A percentile compares a stretch with the other conserved stretches of the same genome.
Evolutionary conservation across 2,888 invertebrate species (phyloP).

Genomic region (Zygaena filipendulae): DNA sequence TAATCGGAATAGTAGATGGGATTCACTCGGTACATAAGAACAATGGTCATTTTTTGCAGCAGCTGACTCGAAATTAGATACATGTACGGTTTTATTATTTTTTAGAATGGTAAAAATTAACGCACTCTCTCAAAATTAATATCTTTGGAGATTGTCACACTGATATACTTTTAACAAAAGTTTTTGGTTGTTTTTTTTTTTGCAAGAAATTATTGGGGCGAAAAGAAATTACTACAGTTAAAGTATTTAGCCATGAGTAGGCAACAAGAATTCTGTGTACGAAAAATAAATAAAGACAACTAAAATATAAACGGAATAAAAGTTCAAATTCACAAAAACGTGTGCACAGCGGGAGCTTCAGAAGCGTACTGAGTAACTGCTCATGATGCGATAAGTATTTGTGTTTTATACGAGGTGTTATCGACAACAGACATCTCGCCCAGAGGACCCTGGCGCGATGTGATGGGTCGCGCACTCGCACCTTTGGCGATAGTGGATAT

Average conservation of each 20-base stretch:
- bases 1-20: constrained; percentile 77
- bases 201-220: constrained; percentile 38
- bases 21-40: constrained; percentile 66
- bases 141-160: not conserved
- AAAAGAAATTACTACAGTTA: constrained; percentile 47
- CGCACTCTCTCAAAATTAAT: too few relatives aligned
- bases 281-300: constrained; percentile 16
- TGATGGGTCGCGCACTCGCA: constrained; percentile 38
- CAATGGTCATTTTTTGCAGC: constrained; percentile 62
- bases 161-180: too few relatives aligned
- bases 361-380: constrained; percentile 27
- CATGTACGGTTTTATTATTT: constrained; percentile 55
- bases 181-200: too few relatives aligned
- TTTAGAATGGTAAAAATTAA: constrained; percentile 42
- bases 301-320: constrained; percentile 5
- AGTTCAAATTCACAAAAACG: constrained; percentile 15
- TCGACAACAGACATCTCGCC: constrained; percentile 36
- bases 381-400: constrained; percentile 15
- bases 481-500: constrained; percentile 42
- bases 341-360: constrained; percentile 20
- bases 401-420: constrained; percentile 50
- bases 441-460: constrained; percentile 30
- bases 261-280: constrained; percentile 17
- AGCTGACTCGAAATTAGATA: constrained; percentile 42
- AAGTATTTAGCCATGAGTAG: constrained; percentile 59